Evolutionary conservation across 2,113 vertebrate genomes (phyloP).

Genomic region (Sapajus apella): DNA sequence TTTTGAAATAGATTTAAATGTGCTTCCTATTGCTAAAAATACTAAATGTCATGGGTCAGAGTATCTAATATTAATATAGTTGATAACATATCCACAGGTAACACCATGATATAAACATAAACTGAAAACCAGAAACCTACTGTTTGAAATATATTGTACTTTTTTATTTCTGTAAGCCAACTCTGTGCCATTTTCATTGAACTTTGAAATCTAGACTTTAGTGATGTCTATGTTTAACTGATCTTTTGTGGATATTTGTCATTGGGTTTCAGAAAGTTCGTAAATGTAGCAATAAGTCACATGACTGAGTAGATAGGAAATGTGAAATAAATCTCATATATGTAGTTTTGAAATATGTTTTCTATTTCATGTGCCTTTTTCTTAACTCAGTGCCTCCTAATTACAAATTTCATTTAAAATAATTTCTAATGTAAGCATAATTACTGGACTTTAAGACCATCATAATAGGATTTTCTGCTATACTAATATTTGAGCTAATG

Average conservation of each 20-base stretch:
- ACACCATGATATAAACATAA: not conserved
- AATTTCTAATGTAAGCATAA: not conserved
- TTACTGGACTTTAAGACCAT: not conserved
- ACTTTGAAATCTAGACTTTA: not conserved
- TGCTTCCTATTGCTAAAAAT: not conserved
- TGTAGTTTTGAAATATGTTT: not conserved
- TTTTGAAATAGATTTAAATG: not conserved
- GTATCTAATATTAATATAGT: not conserved
- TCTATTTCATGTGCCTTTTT: not conserved
- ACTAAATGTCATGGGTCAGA: not conserved
- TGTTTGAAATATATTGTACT: not conserved
- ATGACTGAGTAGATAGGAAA: not conserved
- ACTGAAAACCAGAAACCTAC: not conserved
- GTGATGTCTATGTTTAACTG: not conserved
- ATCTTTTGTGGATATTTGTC: not conserved
- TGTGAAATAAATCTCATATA: not conserved
- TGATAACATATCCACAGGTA: not conserved
- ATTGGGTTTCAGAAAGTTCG: not conserved
- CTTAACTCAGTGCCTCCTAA: not conserved
- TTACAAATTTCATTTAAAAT: not conserved
- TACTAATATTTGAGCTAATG: not conserved
- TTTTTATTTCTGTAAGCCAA: not conserved
- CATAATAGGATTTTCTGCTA: not conserved
- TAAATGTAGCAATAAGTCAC: not conserved
- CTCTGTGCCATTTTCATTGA: not conserved